These are phyloP conservation scores for Formica exsecta DNA, from an alignment of 1,140 invertebrate species.

Conservation along the genomic window DNA sequence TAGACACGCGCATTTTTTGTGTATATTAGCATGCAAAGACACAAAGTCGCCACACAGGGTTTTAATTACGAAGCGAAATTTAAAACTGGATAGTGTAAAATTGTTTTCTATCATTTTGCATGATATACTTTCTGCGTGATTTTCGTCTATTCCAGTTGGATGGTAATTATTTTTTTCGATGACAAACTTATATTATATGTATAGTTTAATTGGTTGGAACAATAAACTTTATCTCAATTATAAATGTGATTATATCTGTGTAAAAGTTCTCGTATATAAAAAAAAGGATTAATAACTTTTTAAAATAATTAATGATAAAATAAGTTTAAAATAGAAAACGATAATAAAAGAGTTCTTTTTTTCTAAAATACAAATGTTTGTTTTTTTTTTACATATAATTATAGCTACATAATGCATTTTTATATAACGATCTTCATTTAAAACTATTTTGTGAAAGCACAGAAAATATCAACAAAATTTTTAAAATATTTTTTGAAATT, in stretches of 20 bases:
- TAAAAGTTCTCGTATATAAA: background rate
- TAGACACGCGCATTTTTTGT: conserved; percentile 44
- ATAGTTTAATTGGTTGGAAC: background rate
- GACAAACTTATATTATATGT: background rate
- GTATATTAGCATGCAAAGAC: conserved; percentile 36
- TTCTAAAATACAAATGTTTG: background rate
- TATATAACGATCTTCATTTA: background rate
- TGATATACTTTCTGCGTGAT: background rate
- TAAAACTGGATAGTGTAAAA: background rate
- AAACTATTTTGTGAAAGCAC: background rate
- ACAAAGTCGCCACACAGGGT: conserved; percentile 5
- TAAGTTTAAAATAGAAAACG: background rate
- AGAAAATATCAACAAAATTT: background rate
- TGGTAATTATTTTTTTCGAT: background rate
- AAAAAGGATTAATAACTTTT: conserved; percentile 1
- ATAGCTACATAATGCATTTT: background rate
- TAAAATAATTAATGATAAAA: background rate
- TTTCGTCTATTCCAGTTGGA: background rate
- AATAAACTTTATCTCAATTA: background rate
- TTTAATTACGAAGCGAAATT: conserved; percentile 24
- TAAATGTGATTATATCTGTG: background rate
- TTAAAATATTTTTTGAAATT: background rate
- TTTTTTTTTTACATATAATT: background rate
- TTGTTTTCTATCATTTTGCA: background rate
- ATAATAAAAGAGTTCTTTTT: background rate